Base-by-base conservation (phyloP, 2,888 invertebrate species). In the Girardia tigrina region DNA sequence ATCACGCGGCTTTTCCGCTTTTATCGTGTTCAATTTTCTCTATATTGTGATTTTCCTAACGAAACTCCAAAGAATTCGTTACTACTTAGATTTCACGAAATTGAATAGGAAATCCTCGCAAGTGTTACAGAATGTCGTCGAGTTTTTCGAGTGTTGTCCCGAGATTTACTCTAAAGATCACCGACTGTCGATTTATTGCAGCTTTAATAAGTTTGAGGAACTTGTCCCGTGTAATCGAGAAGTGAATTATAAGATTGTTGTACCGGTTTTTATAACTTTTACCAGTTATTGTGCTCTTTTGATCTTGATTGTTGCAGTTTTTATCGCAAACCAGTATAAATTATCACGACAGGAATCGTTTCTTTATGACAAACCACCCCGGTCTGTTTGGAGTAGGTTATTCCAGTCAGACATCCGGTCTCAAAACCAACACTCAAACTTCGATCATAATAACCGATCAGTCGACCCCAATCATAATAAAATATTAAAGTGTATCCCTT, bases 11-110 rank as follows among this genome's bases (percentile, higher is more conserved):
- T 8, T 56, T 4, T n/a, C 56, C n/a, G 56, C 56, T 56, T 56
- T 56, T 56, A 12, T 56, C n/a, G 56, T 56, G n/a, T 56, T 56
- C 56, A 56, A 56, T 16, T 8, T 56, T 4, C 56, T 56, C 56
- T 56, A 56, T n/a, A 23, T 56, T 8, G n/a, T 56, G 8, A 56
- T 56, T 56, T 56, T 56, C 56, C n/a, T 56, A n/a, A 56, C 56
- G 23, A 56, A 56, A n/a, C 20, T 56, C 23, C 56, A 56, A 56
- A 4, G 56, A n/a, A 23, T 56, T 12, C 4, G 56, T 12, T 56
- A 56, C 23, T 56, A 56, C 23, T 56, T 56, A 56, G n/a, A 56
- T n/a, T 56, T 56, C 23, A 20, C 56, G 56, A 56, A 56, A 56
- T n/a, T n/a, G 4, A 56, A 56, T 56, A 12, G 2, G 23, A 56